These are phyloP conservation scores for Eilema depressum DNA, from an alignment of 2,888 invertebrate genomes.

Conservation along the genomic window DNA sequence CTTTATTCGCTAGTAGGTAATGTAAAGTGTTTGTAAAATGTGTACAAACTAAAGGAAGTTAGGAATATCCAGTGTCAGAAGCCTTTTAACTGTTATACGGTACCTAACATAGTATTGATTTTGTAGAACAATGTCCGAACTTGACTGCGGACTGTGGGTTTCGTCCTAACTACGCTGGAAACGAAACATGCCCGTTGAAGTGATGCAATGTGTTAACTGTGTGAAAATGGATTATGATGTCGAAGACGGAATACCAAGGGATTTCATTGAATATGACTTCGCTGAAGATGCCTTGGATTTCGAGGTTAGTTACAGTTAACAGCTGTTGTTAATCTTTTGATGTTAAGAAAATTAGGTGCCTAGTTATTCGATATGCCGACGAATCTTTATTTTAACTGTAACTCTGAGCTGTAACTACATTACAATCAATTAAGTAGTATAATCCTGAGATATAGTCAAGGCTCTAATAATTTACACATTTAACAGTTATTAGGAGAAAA, in stretches of 20 bases:
- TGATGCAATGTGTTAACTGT: slow-evolving; percentile 74
- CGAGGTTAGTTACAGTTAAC: slow-evolving; percentile 73
- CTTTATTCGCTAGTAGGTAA: not conserved
- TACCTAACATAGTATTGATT: slow-evolving; percentile 46
- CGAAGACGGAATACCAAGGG: slow-evolving; percentile 78
- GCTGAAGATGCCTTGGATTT: slow-evolving; percentile 82
- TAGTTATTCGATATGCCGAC: not conserved
- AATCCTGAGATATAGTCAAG: too few species aligned
- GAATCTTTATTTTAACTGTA: not conserved
- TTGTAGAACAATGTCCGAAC: slow-evolving; percentile 36
- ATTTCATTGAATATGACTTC: slow-evolving; percentile 79
- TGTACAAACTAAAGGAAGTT: not conserved
- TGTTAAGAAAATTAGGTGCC: not conserved
- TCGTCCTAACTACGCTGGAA: slow-evolving; percentile 23
- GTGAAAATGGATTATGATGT: slow-evolving; percentile 73
- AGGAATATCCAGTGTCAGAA: not conserved
- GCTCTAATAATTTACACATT: too few species aligned
- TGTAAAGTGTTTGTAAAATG: not conserved
- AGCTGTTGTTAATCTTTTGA: slow-evolving; percentile 16
- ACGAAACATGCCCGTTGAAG: slow-evolving; percentile 37
- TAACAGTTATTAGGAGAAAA: too few species aligned
- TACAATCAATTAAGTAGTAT: too few species aligned
- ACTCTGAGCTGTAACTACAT: too few species aligned
- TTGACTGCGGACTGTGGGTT: slow-evolving; percentile 22
- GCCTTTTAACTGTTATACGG: not conserved